These are phyloP conservation scores for Diabrotica balteata DNA, from an alignment of 2,888 invertebrate species.

Conservation along the genomic window DNA sequence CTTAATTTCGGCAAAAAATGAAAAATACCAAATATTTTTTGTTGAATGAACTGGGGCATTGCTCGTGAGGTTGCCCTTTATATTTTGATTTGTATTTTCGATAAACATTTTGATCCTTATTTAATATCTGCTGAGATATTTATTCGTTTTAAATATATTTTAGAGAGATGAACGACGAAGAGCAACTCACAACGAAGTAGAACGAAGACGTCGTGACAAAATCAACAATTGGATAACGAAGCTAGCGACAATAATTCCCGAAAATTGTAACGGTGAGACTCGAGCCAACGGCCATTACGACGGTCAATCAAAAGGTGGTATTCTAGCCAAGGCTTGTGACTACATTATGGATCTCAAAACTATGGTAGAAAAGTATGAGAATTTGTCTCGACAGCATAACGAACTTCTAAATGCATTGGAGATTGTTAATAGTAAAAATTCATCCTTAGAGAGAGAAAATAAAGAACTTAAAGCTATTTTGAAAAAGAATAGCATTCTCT, in stretches of 20 bases:
- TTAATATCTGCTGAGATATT: not conserved
- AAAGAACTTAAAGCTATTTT: conserved; percentile 72
- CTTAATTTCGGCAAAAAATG: too few species aligned
- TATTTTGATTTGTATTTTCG: too few species aligned
- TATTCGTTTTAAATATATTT: conserved; percentile 33
- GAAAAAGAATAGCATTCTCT: conserved; percentile 68
- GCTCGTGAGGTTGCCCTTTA: too few species aligned
- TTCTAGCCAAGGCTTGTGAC: conserved; percentile 94
- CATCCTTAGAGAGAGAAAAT: conserved; percentile 80
- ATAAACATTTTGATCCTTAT: too few species aligned
- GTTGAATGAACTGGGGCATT: too few species aligned
- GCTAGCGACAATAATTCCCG: conserved; percentile 88
- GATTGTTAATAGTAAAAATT: conserved; percentile 73
- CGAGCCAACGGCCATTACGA: conserved; percentile 71
- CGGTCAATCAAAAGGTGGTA: conserved; percentile 90
- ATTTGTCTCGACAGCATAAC: conserved; percentile 71
- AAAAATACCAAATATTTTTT: too few species aligned
- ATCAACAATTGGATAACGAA: conserved; percentile 97
- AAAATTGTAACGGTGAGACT: conserved; percentile 61
- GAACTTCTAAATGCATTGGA: conserved; percentile 74
- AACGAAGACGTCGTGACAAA: conserved; percentile 90
- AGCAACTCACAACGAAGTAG: conserved; percentile 95
- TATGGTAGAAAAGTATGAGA: conserved; percentile 75
- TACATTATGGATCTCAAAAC: conserved; percentile 86
- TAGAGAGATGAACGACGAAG: conserved; percentile 85